These are phyloP conservation scores for Podocnemis expansa DNA, from an alignment of 2,113 vertebrate genomes.

Conservation along the genomic window DNA sequence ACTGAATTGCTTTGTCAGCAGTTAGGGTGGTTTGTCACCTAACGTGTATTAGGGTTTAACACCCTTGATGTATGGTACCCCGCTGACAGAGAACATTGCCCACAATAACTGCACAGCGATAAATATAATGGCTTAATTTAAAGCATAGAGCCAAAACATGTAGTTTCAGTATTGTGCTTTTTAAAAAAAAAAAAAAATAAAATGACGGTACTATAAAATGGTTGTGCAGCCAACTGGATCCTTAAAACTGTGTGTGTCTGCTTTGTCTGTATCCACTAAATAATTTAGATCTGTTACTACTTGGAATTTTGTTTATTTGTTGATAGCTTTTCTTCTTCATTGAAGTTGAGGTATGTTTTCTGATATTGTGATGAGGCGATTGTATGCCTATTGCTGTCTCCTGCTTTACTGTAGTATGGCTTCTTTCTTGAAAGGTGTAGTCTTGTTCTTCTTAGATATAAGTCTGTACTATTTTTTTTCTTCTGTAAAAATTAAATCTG, in stretches of 20 bases:
- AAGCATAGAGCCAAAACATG: neutral
- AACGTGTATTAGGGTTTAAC: neutral
- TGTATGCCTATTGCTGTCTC: neutral
- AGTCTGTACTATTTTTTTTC: neutral
- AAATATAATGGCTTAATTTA: neutral
- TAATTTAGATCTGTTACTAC: neutral
- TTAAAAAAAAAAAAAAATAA: no score
- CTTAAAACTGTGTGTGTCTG: neutral
- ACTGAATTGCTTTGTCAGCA: neutral
- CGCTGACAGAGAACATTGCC: neutral
- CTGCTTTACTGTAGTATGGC: neutral
- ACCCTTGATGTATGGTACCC: neutral
- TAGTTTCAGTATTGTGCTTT: fast-evolving
- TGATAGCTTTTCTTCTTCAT: neutral
- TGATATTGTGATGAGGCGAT: neutral
- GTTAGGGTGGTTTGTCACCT: neutral
- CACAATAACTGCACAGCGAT: neutral
- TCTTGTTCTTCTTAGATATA: neutral
- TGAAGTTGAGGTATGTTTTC: neutral
- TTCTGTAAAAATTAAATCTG: neutral
- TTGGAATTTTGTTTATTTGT: neutral
- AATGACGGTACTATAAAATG: fast-evolving
- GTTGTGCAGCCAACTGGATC: neutral
- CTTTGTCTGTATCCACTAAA: fast-evolving
- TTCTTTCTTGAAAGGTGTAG: neutral